phyloP scores from a whole-genome alignment of 2,888 invertebrate species.

The Acronicta psi region DNA sequence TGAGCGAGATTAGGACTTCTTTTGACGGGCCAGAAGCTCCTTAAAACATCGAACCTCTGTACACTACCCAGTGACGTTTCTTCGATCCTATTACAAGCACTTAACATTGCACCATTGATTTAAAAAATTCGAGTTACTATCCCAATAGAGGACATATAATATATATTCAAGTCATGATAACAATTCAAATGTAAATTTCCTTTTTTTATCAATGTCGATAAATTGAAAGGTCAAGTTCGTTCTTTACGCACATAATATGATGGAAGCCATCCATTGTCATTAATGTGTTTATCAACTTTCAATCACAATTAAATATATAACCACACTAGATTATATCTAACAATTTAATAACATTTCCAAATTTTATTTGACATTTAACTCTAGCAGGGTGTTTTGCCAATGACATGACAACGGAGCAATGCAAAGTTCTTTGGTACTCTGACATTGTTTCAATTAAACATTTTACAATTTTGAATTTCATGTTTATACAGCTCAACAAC shows the following conservation, averaged over 20 bases:
- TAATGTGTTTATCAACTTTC: slow-evolving; percentile 39
- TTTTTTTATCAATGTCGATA: slow-evolving; percentile 38
- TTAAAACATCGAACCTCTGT: slow-evolving; percentile 30
- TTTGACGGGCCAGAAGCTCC: slow-evolving; percentile 29
- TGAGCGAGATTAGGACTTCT: slow-evolving; percentile 54
- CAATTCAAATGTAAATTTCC: slow-evolving; percentile 24
- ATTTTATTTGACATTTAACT: slow-evolving; percentile 35
- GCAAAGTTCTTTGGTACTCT: slow-evolving; percentile 31
- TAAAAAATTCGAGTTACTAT: slow-evolving; percentile 41
- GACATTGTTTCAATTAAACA: slow-evolving; percentile 36
- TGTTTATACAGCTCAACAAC: slow-evolving; percentile 24
- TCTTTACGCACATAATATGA: slow-evolving; percentile 9
- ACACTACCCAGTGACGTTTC: slow-evolving; percentile 17
- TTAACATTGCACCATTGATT: slow-evolving; percentile 55
- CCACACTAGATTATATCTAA: slow-evolving; percentile 37
- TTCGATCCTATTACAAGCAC: slow-evolving; percentile 26
- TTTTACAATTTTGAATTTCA: slow-evolving; percentile 33
- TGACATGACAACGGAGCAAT: slow-evolving; percentile 45
- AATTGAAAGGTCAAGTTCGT: slow-evolving; percentile 16
- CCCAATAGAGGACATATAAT: slow-evolving; percentile 49
- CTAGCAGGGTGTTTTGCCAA: slow-evolving; percentile 40
- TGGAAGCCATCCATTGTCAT: slow-evolving; percentile 14
- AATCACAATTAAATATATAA: slow-evolving; percentile 21
- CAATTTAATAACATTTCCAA: slow-evolving; percentile 44
- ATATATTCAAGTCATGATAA: slow-evolving; percentile 43